These are phyloP conservation scores for Progne subis DNA, from an alignment of 2,113 vertebrate genomes.

Conservation along the genomic window DNA sequence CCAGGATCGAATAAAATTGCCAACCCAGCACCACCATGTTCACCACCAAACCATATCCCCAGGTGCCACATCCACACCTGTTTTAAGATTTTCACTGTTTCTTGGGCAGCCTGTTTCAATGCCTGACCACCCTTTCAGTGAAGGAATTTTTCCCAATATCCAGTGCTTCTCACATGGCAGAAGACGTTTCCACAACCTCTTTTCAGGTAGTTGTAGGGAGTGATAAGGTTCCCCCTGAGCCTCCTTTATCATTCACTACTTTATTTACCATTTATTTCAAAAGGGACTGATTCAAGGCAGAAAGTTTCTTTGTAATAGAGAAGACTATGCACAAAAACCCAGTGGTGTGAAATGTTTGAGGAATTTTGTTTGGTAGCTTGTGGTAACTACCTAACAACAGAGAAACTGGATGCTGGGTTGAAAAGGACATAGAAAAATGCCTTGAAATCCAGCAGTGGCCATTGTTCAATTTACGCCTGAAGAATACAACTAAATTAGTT, in stretches of 20 bases:
- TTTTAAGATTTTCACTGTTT: neutral
- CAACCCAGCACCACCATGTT: neutral
- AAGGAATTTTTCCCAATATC: neutral
- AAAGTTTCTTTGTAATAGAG: too few relatives aligned
- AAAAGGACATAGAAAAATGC: neutral
- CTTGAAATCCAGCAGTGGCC: neutral
- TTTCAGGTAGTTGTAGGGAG: neutral
- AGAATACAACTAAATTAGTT: neutral
- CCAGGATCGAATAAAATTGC: neutral
- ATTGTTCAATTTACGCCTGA: neutral
- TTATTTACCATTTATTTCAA: neutral
- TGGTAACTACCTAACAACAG: neutral
- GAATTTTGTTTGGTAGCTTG: neutral
- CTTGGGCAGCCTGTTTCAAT: neutral
- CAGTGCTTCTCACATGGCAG: neutral
- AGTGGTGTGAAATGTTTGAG: neutral
- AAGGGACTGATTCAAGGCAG: neutral
- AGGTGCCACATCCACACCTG: neutral
- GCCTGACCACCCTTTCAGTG: neutral
- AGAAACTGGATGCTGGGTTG: neutral
- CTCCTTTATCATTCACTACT: neutral
- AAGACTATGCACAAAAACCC: fast-evolving
- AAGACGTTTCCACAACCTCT: neutral
- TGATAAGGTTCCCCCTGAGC: neutral
- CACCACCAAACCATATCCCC: neutral